Base-by-base conservation (phyloP, 2,888 invertebrate species). In the Halictus ligatus region DNA sequence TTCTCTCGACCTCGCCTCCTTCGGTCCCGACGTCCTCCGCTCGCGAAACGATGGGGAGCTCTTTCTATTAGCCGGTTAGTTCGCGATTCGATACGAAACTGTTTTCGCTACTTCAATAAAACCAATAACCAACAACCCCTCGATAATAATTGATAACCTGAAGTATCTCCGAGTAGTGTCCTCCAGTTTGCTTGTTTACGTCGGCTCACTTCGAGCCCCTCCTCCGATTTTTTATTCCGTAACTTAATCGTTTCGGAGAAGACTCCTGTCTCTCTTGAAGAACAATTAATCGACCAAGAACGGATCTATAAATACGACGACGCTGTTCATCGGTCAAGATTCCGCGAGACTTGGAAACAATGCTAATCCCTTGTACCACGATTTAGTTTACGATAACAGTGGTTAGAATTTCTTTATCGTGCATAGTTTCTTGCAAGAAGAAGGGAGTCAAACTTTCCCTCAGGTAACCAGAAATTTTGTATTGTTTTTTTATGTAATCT, bases 91-190 rank as follows among this genome's bases (percentile, higher is more conserved):
- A 81, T 85, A 78, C 72, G 81, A 75, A 78, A 73, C 54, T 74
- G 71, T 80, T 75, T 78, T 25, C 29, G 75, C 58, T 77, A 67
- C 80, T 84, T 75, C 80, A 78, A 78, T 78, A 74, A 85, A 84
- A 75, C 77, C 77, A 58, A 81, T 81, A 60, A 29, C 75, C 78
- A 54, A 54, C 54, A 54, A 54, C 54, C 54, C 48, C 85, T 86
- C 48, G 81, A 85, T 75, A 78, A 85, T 86, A 86, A 86, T 86
- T 86, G 86, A 86, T 85, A 85, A 75, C 81, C 78, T 80, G 77
- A 64, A 85, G 81, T 58, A 85, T 75, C 86, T 29, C 60, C n/a
- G 15, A 54, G 67, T 48, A 81, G 72, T 76, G 58, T 75, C 72
- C 81, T 81, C 29, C 75, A 78, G 78, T 76, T 78, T 67, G 67